phyloP scores from a whole-genome alignment of 2,113 vertebrate species.

The Picathartes gymnocephalus region DNA sequence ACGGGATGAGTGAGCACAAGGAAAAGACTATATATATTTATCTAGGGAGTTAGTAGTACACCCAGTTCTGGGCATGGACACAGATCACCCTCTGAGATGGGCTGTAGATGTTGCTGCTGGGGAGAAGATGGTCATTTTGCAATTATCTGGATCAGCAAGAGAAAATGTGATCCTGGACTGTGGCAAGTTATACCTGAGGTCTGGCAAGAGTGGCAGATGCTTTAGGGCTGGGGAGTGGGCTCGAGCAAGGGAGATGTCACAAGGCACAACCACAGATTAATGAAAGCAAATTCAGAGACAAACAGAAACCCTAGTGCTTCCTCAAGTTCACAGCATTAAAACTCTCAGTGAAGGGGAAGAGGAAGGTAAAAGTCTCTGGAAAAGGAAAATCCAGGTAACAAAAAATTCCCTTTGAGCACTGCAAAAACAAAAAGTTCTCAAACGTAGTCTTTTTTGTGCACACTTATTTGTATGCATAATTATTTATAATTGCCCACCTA shows the following conservation, averaged over 20 bases:
- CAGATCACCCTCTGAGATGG: not conserved
- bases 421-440: not conserved
- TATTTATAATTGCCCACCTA: not conserved
- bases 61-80: not conserved
- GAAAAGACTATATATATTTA: not conserved
- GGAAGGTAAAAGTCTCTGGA: not conserved
- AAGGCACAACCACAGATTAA: not conserved
- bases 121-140: not conserved
- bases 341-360: not conserved
- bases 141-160: not conserved
- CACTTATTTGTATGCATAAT: not conserved
- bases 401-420: not conserved
- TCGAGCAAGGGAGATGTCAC: not conserved
- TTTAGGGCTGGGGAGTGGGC: not conserved
- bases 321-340: not conserved
- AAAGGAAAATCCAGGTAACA: not conserved
- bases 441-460: not conserved
- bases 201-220: not conserved
- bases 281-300: not conserved
- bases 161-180: not conserved
- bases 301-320: not conserved
- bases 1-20: not conserved
- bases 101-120: not conserved
- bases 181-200: not conserved
- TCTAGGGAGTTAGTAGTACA: not conserved